Conservation (phyloP, 2,797 vertebrate genomes). For the Salarias fasciatus region DNA sequence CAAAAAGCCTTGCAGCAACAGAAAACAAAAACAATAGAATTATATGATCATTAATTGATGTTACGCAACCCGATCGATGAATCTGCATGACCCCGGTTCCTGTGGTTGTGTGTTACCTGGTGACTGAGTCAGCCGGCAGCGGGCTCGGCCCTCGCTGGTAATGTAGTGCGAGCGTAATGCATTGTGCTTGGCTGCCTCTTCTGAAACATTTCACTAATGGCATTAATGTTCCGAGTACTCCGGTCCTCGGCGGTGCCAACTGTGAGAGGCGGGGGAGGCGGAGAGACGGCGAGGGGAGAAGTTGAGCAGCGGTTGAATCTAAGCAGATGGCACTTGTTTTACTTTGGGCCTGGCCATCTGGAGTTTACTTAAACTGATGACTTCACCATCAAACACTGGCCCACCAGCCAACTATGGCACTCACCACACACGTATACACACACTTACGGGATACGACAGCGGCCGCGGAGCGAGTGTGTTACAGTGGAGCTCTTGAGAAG, state of each 20-base stretch:
- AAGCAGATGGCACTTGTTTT: constrained; percentile 88
- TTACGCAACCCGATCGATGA: no score
- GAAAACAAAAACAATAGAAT: no score
- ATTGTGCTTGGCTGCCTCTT: constrained; percentile 83
- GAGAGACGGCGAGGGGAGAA: constrained; percentile 55
- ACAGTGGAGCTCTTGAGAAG: constrained; percentile 39
- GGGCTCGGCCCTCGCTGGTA: constrained; percentile 59
- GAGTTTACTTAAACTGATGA: constrained; percentile 87
- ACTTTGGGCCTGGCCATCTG: constrained; percentile 85
- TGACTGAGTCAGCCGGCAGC: constrained; percentile 48
- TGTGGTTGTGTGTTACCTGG: constrained; percentile 42
- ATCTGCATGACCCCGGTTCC: constrained; percentile 1
- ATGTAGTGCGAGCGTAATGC: constrained; percentile 75
- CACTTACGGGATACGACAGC: constrained; percentile 66
- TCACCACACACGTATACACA: constrained; percentile 69
- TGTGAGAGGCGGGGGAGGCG: constrained; percentile 47
- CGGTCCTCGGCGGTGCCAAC: constrained; percentile 73
- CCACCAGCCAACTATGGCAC: constrained; percentile 80
- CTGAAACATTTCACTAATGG: constrained; percentile 85
- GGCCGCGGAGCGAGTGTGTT: constrained; percentile 49
- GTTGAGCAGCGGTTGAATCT: constrained; percentile 82
- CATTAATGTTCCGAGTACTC: constrained; percentile 81
- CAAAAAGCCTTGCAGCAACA: no score
- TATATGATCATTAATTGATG: no score
- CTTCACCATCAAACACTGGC: constrained; percentile 85